These are phyloP conservation scores for Lissonota sp. DNA, from an alignment of 2,888 invertebrate species.

Conservation along the genomic window DNA sequence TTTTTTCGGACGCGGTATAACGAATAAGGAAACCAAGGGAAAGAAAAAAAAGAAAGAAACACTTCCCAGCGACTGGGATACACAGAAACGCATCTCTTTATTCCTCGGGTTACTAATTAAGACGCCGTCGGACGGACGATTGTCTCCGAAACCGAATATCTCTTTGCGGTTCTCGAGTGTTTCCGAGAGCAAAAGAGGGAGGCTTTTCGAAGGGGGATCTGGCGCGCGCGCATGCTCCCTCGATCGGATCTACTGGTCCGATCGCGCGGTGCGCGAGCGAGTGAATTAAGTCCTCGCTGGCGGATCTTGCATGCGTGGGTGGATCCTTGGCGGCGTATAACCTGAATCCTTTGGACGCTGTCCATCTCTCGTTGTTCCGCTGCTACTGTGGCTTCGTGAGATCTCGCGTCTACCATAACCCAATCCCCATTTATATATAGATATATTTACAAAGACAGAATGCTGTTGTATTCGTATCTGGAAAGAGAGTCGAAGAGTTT, in stretches of 20 bases:
- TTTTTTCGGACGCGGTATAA: neutral
- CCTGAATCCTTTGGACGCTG: slow-evolving; percentile 57
- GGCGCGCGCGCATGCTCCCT: slow-evolving; percentile 40
- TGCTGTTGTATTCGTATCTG: slow-evolving; percentile 38
- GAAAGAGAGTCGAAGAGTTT: slow-evolving; percentile 33
- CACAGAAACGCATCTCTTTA: slow-evolving; percentile 24
- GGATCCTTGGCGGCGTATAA: slow-evolving; percentile 70
- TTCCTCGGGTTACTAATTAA: slow-evolving; percentile 80
- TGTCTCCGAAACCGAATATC: slow-evolving; percentile 79
- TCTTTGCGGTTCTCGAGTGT: slow-evolving; percentile 67
- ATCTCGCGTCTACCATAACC: slow-evolving; percentile 46
- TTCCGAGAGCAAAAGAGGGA: slow-evolving; percentile 39
- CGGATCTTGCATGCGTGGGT: slow-evolving; percentile 78
- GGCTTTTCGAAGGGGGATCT: neutral
- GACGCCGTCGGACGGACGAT: slow-evolving; percentile 79
- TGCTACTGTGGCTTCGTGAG: slow-evolving; percentile 48
- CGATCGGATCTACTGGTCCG: slow-evolving; percentile 71
- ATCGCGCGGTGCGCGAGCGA: slow-evolving; percentile 62
- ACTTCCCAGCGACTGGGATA: slow-evolving; percentile 46
- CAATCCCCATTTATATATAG: no score
- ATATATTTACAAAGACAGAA: no score
- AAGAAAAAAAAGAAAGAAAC: slow-evolving; percentile 54
- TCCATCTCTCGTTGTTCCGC: slow-evolving; percentile 58
- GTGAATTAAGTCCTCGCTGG: slow-evolving; percentile 76
- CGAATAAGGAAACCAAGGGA: neutral